A percentile compares a stretch with the other conserved stretches of the same genome.
These are phyloP conservation scores for Phalacrocorax pelagicus DNA, from an alignment of 2,113 vertebrate species.

Conservation along the genomic window DNA sequence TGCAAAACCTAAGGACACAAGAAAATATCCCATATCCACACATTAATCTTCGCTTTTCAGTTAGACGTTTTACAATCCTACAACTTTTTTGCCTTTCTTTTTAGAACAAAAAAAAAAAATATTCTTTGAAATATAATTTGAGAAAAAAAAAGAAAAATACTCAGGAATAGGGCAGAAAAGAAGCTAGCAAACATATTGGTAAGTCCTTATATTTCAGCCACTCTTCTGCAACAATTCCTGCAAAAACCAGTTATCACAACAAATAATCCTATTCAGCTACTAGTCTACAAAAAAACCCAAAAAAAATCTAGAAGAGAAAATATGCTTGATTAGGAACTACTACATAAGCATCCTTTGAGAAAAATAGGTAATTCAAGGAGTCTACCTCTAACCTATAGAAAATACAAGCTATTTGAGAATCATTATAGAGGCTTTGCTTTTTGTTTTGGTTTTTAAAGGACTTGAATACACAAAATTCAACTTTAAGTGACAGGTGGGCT, in stretches of 20 bases:
- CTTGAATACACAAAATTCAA: background rate
- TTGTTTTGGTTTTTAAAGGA: background rate
- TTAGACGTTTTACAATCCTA: background rate
- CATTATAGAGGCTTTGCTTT: background rate
- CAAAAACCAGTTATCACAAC: background rate
- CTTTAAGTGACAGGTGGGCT: background rate
- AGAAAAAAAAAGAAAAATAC: background rate
- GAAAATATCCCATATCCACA: background rate
- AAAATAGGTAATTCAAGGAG: background rate
- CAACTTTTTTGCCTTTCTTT: background rate
- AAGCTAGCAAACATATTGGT: background rate
- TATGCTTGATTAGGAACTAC: background rate
- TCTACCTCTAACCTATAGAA: background rate
- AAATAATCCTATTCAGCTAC: background rate
- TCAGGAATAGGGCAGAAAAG: background rate
- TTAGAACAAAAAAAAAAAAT: background rate
- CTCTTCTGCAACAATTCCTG: background rate
- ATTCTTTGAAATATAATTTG: background rate
- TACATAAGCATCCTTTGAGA: background rate
- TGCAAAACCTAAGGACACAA: slow-evolving; percentile 82
- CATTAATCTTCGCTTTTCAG: background rate
- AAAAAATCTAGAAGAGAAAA: background rate
- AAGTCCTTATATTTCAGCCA: background rate
- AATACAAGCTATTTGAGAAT: background rate
- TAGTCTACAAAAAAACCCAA: background rate